Conservation (phyloP, 2,888 invertebrate genomes). For the Parnassius orleans region DNA sequence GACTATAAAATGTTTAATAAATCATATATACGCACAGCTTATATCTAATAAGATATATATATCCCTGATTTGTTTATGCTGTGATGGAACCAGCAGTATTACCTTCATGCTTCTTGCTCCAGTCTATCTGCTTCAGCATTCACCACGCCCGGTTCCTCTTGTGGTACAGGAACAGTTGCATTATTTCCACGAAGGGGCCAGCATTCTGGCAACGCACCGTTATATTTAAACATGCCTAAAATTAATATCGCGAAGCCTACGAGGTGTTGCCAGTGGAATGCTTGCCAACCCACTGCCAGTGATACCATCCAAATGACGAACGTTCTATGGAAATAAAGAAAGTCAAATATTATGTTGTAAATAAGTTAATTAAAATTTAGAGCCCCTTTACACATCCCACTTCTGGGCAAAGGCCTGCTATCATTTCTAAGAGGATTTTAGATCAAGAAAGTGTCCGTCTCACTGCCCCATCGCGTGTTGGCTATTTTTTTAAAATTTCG, state of each 20-base stretch:
- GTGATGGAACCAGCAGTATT: not conserved
- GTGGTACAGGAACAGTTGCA: conserved; percentile 6
- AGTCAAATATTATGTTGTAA: no score
- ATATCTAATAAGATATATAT: not conserved
- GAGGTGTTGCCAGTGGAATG: conserved; percentile 89
- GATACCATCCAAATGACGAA: conserved; percentile 94
- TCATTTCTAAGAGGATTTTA: no score
- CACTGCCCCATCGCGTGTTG: no score
- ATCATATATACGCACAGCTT: not conserved
- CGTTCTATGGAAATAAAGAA: conserved; percentile 77
- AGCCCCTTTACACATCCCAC: no score
- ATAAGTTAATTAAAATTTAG: no score
- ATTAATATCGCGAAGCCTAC: conserved; percentile 89
- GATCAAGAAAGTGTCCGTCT: no score
- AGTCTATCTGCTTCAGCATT: conserved; percentile 38
- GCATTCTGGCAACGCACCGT: conserved; percentile 77
- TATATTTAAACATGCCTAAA: conserved; percentile 92
- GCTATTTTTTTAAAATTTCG: no score
- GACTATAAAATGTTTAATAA: not conserved
- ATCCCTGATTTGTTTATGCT: conserved; percentile 1
- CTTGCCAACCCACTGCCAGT: conserved; percentile 88
- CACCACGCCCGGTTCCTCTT: conserved; percentile 37
- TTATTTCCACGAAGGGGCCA: conserved; percentile 28
- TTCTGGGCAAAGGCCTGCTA: no score
- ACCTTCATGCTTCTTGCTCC: conserved; percentile 30